Evolutionary conservation across 2,888 invertebrate genomes (phyloP), one percentile per base, ranked within the genome.

Genomic region (Dexiosoma caninum): DNA sequence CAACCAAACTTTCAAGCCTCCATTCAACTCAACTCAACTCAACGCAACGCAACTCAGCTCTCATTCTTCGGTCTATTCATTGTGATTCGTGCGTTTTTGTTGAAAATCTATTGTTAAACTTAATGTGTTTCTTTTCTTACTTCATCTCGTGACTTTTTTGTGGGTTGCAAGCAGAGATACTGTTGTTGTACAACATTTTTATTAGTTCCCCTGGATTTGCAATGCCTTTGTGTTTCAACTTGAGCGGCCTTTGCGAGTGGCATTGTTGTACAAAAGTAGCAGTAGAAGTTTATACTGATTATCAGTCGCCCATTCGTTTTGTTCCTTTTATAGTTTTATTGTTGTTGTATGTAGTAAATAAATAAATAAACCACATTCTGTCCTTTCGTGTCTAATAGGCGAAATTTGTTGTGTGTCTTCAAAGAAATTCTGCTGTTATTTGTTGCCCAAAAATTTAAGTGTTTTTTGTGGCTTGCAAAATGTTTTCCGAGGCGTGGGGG

Each of bases 101-200:
- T 62, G 30, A 70, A 32, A 62, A 64, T 64, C 62, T 75, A 70
- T 78, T 80, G 79, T 75, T 80, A 46, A 75, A 59, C n/a, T 66
- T 75, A 60, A 75, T 66, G 74, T 53, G 57, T 37, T 74, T 74
- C 32, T 49, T 42, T 62, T 27, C 23, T 53, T 37, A 30, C 53
- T 62, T 46, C 10, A 40, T 44, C 27, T 27, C 12, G n/a, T 40
- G 57, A 64, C 32, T 35, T 16, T 46, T 59, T 51, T 66, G 51
- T 40, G 30, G 67, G 46, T 62, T 60, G 57, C 49, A 53, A 46
- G 23, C 3, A 42, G 30, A 40, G 30, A 40, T 30, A 35, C 12
- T 32, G 19, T 49, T 66, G 35, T 69, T 67, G 75, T 76, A 51
- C 70, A 64, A 57, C 37, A 71, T 51, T 66, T 66, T 59, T 71